phyloP scores from a whole-genome alignment of 2,888 invertebrate species.

The Limnephilus auricula region DNA sequence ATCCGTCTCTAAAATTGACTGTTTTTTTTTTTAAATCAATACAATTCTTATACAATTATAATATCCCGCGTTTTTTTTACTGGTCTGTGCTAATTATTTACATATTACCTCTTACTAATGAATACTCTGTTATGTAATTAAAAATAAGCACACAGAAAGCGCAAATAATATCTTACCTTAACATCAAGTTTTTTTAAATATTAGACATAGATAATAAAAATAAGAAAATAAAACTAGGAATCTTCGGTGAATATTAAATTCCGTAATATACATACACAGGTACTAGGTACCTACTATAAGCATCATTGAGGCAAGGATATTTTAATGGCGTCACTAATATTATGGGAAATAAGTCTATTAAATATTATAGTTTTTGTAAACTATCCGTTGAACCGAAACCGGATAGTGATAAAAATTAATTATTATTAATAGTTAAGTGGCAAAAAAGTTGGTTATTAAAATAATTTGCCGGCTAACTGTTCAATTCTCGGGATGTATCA shows the following conservation, averaged over 20 bases:
- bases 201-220: too few relatives aligned
- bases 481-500: background rate
- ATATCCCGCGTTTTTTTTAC: too few relatives aligned
- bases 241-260: background rate
- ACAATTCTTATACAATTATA: too few relatives aligned
- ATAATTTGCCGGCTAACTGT: background rate
- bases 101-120: too few relatives aligned
- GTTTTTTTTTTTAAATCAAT: too few relatives aligned
- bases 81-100: too few relatives aligned
- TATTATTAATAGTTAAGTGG: background rate
- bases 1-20: too few relatives aligned
- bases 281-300: background rate
- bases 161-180: background rate
- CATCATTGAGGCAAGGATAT: background rate
- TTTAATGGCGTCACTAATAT: background rate
- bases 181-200: background rate
- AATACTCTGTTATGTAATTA: too few relatives aligned
- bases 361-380: background rate
- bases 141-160: too few relatives aligned
- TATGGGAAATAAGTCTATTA: background rate
- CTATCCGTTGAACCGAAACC: background rate
- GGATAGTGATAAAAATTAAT: background rate
- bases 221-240: background rate
- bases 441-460: background rate
- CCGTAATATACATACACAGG: background rate